Percentiles rank a stretch among this genome's conserved stretches.
Conservation (phyloP, 2,113 vertebrate genomes). For the Pedetes capensis region DNA sequence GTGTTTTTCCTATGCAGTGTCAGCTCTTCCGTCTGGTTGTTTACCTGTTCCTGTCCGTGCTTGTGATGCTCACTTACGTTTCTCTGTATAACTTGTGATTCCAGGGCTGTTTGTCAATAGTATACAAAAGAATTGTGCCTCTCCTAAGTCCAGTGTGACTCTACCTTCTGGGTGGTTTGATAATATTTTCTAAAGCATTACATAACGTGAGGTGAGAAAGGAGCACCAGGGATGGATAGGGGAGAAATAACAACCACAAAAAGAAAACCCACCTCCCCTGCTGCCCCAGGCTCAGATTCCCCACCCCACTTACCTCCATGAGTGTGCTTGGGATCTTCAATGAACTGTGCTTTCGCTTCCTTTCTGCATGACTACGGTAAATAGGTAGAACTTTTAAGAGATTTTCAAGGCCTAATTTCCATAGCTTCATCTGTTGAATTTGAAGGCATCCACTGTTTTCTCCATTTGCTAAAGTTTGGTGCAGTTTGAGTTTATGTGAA, state of each 20-base stretch:
- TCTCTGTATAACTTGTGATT: conserved; percentile 89
- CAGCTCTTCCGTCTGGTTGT: conserved; percentile 86
- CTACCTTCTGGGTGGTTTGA: conserved; percentile 83
- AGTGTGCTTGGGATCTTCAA: conserved; percentile 78
- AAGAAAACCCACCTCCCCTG: not conserved
- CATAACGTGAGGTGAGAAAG: conserved; percentile 80
- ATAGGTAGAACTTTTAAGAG: conserved; percentile 81
- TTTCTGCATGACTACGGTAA: conserved; percentile 88
- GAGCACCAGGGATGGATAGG: not conserved
- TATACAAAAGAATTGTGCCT: conserved; percentile 91
- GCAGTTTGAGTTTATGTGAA: conserved; percentile 79
- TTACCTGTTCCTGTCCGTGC: conserved; percentile 90
- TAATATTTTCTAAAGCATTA: conserved; percentile 80
- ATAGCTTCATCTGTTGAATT: conserved; percentile 47
- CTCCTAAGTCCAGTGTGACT: conserved; percentile 88
- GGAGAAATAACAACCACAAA: not conserved
- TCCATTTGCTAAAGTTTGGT: conserved; percentile 74
- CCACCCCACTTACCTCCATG: conserved; percentile 69
- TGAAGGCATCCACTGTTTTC: conserved; percentile 45
- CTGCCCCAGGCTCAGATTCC: conserved; percentile 76
- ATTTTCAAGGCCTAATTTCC: conserved; percentile 78
- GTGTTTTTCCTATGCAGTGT: conserved; percentile 95
- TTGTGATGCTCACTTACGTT: conserved; percentile 91
- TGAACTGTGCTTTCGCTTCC: conserved; percentile 81
- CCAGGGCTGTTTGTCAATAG: conserved; percentile 89